Evolutionary conservation across 2,888 invertebrate genomes (phyloP), one percentile per base, ranked within the genome.

Genomic region (Mantis religiosa): DNA sequence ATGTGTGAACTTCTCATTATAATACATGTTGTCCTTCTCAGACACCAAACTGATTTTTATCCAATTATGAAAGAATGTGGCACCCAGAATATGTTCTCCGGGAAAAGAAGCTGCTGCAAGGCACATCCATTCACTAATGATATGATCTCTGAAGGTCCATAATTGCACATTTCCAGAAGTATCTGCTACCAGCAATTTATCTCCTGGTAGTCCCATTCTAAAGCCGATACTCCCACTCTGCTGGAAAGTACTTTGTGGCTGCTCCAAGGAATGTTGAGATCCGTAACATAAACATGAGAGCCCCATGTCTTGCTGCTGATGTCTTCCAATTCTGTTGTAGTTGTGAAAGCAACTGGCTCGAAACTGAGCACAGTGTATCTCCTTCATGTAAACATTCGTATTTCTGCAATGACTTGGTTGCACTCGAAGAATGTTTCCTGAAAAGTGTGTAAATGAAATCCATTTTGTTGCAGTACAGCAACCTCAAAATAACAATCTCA

Each of bases 121-220:
- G 89, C 96, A 95, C 0, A 93, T 94, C 98, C 98, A 99, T 27
- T 97, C 96, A 92, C 98, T 98, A 3, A 98, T 94, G 82, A 98
- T 93, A 92, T 96, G 96, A 90, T 98, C 97, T 92, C 96, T 96
- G 92, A 97, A 96, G 84, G 95, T 95, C 94, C 96, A 98, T 81
- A 98, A 95, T 88, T 96, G 95, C 1, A 97, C 95, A 82, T 95
- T 95, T 0, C 98, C 98, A 86, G 95, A 95, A 28, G 96, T 95
- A 90, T 97, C 98, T 0, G 96, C 98, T 2, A 98, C 94, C 0
- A 98, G 94, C 2, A 99, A 93, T 90, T 97, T 95, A 89, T 96
- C 96, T 3, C 98, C 98, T 90, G 96, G 96, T 34, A 96, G 94
- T 98, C 98, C 99, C 99, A 98, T 93, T 98, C 97, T 85, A 98